Base-by-base conservation (phyloP, 2,888 invertebrate species). In the Andrena hattorfiana region DNA sequence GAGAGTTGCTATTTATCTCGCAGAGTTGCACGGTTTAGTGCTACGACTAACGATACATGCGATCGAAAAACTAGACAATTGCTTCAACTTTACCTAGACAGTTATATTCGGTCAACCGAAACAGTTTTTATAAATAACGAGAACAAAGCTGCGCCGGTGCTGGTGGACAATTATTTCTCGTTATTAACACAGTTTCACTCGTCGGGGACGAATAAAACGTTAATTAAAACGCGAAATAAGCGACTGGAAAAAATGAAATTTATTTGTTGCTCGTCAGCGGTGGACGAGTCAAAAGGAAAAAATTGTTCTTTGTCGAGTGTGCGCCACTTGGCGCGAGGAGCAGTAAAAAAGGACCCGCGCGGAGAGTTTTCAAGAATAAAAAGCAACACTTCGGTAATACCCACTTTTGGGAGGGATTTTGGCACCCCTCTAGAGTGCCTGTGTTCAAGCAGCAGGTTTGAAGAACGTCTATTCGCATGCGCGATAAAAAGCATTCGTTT, bases 271-370 rank as follows among this genome's bases (percentile, higher is more conserved):
- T 69, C 68, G 13, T 35, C 56, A 35, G 2, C n/a, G 42, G 35
- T 1, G 23, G 26, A 10, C 23, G 59, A 69, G 59, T 59, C 59
- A 48, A 69, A 59, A 10, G 69, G 42, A 42, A 42, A 59, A 48
- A 69, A 42, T 42, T 59, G 66, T 54, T 62, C 66, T 78, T 42
- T 68, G 71, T 68, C 72, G 63, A 28, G 13, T 42, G 28, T 13
- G 13, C 42, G 59, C 69, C 69, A 59, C 59, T 69, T 54, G 2
- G 20, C 26, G 6, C 69, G 35, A 10, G 5, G 35, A 5, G 26
- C 32, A 35, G 20, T 32, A 10, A 28, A 28, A 42, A 42, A 10
- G 35, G 42, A 28, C 28, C 42, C 13, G 20, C 10, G 69, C 13
- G 26, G 59, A 20, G 32, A 42, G 59, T 26, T 26, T 59, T 59